Evolutionary conservation across 2,888 invertebrate species (phyloP), one percentile per base, ranked within the genome.

Genomic region (Strigamia crassipes): DNA sequence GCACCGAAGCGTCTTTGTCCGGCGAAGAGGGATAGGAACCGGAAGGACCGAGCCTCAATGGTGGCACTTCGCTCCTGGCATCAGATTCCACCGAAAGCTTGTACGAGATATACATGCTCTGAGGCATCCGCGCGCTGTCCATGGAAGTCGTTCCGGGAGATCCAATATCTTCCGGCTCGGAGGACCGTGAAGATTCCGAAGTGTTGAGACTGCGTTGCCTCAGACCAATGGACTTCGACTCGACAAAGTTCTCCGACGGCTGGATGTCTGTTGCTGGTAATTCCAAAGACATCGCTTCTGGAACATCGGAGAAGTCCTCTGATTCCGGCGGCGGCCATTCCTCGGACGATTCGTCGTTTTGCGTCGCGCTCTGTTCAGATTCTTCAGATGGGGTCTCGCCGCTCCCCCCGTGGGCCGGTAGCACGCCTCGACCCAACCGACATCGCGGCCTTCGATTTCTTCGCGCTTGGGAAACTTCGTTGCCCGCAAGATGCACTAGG

Each of bases 371-470:
- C n/a, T 21, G 46, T 9, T 80, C 80, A 3, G 80, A 80, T 13
- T 80, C 80, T 23, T 51, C 80, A 21, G 80, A 80, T 51, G 21
- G 51, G 13, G 80, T 80, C 12, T 80, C 80, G 13, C 18, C 18
- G 15, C 78, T 78, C 12, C 34, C 31, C 3, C 18, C 41, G 31
- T 38, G 18, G 8, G 15, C 8, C 8, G 23, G 18, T 5, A 38
- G 18, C 12, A 18, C 78, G 4, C 78, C 78, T 2, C 38, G 78
- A 15, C 18, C 38, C 38, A 34, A 15, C 3, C 78, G 78, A 38
- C 18, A 78, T 9, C 78, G 78, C 3, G 34, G 12, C 12, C 38
- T 27, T 38, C 34, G 23, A 18, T 34, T 27, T 2, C 38, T 3
- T 4, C 41, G 34, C 3, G 15, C 18, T 12, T 38, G 31, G n/a